phyloP scores from a whole-genome alignment of 2,113 vertebrate genomes.

The Tenebrosternarchus preto region DNA sequence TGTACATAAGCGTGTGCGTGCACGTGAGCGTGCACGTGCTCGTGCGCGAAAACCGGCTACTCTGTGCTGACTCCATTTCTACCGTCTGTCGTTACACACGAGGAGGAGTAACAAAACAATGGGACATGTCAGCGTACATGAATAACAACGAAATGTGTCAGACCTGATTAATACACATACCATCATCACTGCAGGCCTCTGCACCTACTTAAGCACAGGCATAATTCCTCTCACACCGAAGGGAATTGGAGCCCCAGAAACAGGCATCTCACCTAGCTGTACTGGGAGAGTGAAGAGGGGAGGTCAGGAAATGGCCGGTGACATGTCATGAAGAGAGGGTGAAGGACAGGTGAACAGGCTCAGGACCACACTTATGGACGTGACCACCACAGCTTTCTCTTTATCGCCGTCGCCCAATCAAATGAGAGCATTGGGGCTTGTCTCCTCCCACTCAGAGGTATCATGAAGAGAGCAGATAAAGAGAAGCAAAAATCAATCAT shows the following conservation, averaged over 20 bases:
- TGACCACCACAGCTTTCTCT: slow-evolving; percentile 35
- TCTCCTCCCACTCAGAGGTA: slow-evolving; percentile 54
- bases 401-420: slow-evolving; percentile 57
- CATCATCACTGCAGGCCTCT: slow-evolving; percentile 37
- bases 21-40: too few species aligned
- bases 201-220: slow-evolving; percentile 45
- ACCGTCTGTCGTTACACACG: slow-evolving; percentile 36
- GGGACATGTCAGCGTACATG: slow-evolving; percentile 53
- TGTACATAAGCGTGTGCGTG: not conserved
- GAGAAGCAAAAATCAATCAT: slow-evolving; percentile 52
- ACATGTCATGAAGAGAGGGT: too few species aligned
- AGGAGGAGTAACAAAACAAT: slow-evolving; percentile 48
- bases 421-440: slow-evolving; percentile 55
- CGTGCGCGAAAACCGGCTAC: not conserved
- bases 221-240: slow-evolving; percentile 31
- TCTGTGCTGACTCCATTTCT: slow-evolving; percentile 34
- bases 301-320: too few species aligned
- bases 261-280: not conserved
- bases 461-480: slow-evolving; percentile 44
- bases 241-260: slow-evolving; percentile 6
- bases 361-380: too few species aligned
- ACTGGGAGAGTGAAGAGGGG: too few species aligned
- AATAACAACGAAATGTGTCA: slow-evolving; percentile 53
- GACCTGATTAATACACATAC: slow-evolving; percentile 53
- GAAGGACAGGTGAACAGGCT: too few species aligned